Evolutionary conservation across 1,140 invertebrate genomes (phyloP).

Genomic region (Zaprionus ghesquierei): DNA sequence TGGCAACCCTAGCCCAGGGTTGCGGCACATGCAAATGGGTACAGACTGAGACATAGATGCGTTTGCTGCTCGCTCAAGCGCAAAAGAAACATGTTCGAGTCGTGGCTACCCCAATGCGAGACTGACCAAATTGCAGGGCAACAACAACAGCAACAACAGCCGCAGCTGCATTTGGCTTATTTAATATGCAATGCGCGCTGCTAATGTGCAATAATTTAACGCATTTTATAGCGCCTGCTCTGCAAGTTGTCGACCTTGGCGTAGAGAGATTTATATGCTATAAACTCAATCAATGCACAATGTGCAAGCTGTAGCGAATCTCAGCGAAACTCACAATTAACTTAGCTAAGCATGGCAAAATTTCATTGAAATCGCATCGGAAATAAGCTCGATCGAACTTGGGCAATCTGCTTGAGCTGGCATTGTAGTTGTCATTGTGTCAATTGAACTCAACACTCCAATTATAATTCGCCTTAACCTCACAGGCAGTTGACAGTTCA

Average conservation of each 20-base stretch:
- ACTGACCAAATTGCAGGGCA: constrained; percentile 1
- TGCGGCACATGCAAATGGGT: constrained; percentile 10
- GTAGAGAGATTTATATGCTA: neutral
- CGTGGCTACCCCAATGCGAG: constrained; percentile 14
- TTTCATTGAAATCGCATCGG: neutral
- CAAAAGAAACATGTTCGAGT: constrained; percentile 28
- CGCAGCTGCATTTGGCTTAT: constrained; percentile 36
- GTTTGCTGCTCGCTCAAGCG: constrained; percentile 20
- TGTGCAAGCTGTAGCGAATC: no score
- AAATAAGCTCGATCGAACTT: neutral
- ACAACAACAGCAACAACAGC: neutral
- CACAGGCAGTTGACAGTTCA: neutral
- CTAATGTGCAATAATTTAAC: constrained; percentile 28
- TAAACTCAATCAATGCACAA: neutral
- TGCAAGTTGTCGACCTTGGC: neutral
- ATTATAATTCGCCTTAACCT: neutral
- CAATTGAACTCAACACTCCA: neutral
- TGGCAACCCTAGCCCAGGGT: neutral
- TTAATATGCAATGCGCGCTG: constrained; percentile 29
- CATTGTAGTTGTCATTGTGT: neutral
- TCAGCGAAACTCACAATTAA: neutral
- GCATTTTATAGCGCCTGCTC: constrained; percentile 4
- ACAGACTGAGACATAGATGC: neutral
- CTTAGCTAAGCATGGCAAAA: neutral
- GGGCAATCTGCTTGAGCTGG: neutral